Percentiles rank a stretch among this genome's conserved stretches.
Conservation (phyloP, 2,113 vertebrate species). For the Alethe diademata region DNA sequence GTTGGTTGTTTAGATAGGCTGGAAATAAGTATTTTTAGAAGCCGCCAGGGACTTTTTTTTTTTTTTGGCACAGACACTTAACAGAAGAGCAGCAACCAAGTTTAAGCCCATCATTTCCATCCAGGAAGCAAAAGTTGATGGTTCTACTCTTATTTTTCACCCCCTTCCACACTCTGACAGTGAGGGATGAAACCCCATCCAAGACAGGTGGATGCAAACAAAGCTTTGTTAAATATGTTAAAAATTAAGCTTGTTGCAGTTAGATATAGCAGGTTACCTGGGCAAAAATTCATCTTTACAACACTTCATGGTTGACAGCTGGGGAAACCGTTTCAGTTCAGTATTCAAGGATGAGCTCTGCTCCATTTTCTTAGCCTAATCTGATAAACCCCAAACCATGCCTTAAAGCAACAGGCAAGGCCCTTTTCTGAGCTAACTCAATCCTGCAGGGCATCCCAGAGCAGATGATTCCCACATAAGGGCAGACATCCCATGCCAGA, state of each 20-base stretch:
- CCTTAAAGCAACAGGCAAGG: neutral
- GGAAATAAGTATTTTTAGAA: constrained; percentile 21
- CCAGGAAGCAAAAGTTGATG: neutral
- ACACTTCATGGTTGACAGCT: neutral
- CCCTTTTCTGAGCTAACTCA: neutral
- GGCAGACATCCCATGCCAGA: accelerated
- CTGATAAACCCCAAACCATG: neutral
- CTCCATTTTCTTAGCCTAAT: neutral
- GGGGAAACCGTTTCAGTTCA: neutral
- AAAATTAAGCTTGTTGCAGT: neutral
- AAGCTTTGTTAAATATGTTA: neutral
- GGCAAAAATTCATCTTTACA: neutral
- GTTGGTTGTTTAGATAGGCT: neutral
- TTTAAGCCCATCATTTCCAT: neutral
- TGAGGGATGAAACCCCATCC: neutral
- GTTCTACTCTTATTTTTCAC: neutral
- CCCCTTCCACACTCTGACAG: neutral
- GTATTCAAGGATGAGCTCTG: neutral
- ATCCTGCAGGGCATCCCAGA: neutral
- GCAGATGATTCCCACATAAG: neutral
- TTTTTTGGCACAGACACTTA: neutral
- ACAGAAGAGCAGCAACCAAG: neutral
- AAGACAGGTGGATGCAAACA: neutral
- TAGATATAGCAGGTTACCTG: neutral
- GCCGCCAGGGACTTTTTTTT: neutral